Conservation (phyloP, 2,888 invertebrate species). For the Mantis religiosa region DNA sequence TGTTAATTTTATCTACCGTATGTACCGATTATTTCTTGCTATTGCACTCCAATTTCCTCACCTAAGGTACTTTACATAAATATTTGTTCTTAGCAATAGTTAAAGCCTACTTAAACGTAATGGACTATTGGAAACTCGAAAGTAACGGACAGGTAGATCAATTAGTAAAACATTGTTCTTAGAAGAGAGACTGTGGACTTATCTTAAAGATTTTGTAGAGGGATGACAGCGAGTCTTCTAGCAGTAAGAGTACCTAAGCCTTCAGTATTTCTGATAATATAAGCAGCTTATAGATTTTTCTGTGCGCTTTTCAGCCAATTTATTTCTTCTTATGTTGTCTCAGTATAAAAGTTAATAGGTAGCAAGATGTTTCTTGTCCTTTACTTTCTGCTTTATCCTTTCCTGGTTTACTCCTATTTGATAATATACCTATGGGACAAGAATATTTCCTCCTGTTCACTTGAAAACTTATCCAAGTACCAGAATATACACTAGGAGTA, state of each 20-base stretch:
- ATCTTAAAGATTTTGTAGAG: neutral
- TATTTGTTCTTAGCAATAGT: too few relatives aligned
- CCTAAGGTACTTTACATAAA: too few relatives aligned
- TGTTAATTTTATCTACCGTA: too few relatives aligned
- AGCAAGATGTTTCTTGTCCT: neutral
- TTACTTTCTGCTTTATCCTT: neutral
- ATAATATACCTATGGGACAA: neutral
- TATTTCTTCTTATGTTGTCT: neutral
- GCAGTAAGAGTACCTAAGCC: neutral
- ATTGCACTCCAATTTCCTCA: too few relatives aligned
- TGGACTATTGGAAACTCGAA: too few relatives aligned
- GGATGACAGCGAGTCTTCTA: neutral
- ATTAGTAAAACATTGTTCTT: neutral
- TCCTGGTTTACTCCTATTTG: neutral
- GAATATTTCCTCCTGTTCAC: neutral
- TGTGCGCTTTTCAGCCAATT: neutral
- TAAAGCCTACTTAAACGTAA: too few relatives aligned
- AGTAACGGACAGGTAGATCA: too few relatives aligned
- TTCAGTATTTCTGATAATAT: neutral
- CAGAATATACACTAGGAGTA: too few relatives aligned
- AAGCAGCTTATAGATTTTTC: neutral
- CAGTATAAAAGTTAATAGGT: neutral
- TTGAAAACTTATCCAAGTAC: too few relatives aligned
- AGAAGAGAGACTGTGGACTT: neutral
- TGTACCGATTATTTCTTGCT: too few relatives aligned